These are phyloP conservation scores for Zoanthus gigantus DNA, from an alignment of 92 coral and sea anemone species.

Conservation along the genomic window DNA sequence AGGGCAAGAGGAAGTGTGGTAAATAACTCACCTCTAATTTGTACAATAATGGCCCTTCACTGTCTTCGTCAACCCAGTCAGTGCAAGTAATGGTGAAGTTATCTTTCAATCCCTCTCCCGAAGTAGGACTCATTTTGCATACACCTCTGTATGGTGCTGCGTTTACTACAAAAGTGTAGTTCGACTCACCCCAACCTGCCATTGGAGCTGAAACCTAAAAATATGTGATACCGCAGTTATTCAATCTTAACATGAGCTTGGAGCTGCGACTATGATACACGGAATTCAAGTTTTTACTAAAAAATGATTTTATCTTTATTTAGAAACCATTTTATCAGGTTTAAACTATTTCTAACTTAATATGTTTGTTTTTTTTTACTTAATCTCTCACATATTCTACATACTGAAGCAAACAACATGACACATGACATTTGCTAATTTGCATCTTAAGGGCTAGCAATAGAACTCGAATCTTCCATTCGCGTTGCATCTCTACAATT, in stretches of 20 bases:
- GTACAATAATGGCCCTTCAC: constrained; percentile 5
- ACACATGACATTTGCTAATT: too few species aligned
- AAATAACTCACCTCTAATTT: background rate
- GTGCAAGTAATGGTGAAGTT: background rate
- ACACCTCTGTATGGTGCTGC: background rate
- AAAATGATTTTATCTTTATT: too few species aligned
- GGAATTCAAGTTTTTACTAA: too few species aligned
- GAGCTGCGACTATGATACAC: too few species aligned
- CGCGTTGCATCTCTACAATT: too few species aligned
- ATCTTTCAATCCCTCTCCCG: background rate
- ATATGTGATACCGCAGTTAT: background rate
- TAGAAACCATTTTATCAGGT: too few species aligned
- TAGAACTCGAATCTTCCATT: too few species aligned
- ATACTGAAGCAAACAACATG: too few species aligned
- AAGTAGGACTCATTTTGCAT: background rate
- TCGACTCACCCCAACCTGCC: background rate
- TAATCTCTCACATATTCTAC: too few species aligned
- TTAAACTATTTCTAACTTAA: too few species aligned
- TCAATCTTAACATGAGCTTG: background rate
- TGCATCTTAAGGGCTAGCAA: too few species aligned
- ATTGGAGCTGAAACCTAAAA: background rate
- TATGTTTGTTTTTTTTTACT: too few species aligned
- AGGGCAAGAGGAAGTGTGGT: background rate
- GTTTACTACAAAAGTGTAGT: background rate
- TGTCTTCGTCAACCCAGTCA: constrained; percentile 16